Evolutionary conservation across 1,140 invertebrate species (phyloP).

Genomic region (Bombus waltoni): DNA sequence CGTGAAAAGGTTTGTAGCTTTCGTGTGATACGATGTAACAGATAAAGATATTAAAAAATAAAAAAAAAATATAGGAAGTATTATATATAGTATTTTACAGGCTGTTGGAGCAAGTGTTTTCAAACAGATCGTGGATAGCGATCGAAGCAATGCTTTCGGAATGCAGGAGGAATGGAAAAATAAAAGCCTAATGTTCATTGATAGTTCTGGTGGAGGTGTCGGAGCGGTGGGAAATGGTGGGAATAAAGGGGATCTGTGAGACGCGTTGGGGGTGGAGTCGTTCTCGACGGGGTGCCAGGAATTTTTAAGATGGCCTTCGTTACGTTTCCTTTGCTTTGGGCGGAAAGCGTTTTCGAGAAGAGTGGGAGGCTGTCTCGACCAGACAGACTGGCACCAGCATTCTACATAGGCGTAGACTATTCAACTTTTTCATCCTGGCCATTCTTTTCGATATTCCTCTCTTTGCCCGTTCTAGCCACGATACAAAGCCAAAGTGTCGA

Average conservation of each 20-base stretch:
- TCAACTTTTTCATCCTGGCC: conserved; percentile 29
- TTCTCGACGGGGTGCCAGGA: conserved; percentile 69
- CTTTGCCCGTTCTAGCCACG: background rate
- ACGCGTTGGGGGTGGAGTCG: conserved; percentile 60
- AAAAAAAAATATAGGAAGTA: background rate
- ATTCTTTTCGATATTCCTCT: background rate
- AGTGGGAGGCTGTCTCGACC: conserved; percentile 48
- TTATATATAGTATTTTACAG: background rate
- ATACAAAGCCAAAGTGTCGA: conserved; percentile 8
- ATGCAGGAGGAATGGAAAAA: background rate
- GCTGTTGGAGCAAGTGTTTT: background rate
- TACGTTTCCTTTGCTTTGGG: conserved; percentile 51
- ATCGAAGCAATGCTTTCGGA: conserved; percentile 33
- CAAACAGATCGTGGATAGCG: background rate
- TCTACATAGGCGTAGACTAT: conserved; percentile 48
- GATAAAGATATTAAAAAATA: too few species aligned
- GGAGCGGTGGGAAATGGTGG: conserved; percentile 37
- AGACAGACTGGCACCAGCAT: conserved; percentile 72
- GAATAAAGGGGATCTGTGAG: conserved; percentile 24
- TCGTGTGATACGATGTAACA: too few species aligned
- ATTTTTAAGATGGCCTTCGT: conserved; percentile 70
- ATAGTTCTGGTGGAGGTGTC: conserved; percentile 42
- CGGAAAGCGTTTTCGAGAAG: conserved; percentile 51
- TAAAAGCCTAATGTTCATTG: conserved; percentile 56
- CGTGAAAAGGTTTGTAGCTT: too few species aligned